Conservation (phyloP, 2,797 vertebrate genomes). For the Etheostoma nigrum region DNA sequence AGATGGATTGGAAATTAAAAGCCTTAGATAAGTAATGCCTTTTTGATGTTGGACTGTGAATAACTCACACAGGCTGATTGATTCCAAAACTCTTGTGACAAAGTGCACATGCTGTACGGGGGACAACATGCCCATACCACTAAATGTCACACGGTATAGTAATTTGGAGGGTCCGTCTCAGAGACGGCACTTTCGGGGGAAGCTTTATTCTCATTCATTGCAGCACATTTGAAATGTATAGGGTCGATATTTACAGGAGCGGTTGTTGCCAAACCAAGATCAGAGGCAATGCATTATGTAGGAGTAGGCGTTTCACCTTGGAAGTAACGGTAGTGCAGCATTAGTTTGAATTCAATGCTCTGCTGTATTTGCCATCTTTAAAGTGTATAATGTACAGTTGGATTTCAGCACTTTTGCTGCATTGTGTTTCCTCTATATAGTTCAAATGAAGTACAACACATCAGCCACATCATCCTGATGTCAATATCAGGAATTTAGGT, state of each 20-base stretch:
- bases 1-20: constrained; percentile 89
- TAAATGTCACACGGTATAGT: constrained; percentile 69
- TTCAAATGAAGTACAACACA: constrained; percentile 9
- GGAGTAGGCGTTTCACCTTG: constrained; percentile 64
- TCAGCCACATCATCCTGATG: constrained; percentile 7
- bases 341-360: constrained; percentile 37
- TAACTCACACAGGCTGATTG: constrained; percentile 81
- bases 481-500: constrained; percentile 7
- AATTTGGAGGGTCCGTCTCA: constrained; percentile 49
- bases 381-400: constrained; percentile 23
- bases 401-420: constrained; percentile 24
- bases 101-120: constrained; percentile 65
- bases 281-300: constrained; percentile 71
- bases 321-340: constrained; percentile 36
- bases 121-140: constrained; percentile 67
- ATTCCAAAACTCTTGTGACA: constrained; percentile 85
- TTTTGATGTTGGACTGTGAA: constrained; percentile 86
- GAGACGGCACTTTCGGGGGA: constrained; percentile 56
- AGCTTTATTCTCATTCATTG: constrained; percentile 72
- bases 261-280: constrained; percentile 66
- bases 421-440: constrained; percentile 10
- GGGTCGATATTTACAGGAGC: constrained; percentile 68
- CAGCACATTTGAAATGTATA: constrained; percentile 65
- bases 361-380: constrained; percentile 15
- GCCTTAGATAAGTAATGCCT: constrained; percentile 87